Conservation (phyloP, 2,797 vertebrate genomes). For the Syngnathus rostellatus region DNA sequence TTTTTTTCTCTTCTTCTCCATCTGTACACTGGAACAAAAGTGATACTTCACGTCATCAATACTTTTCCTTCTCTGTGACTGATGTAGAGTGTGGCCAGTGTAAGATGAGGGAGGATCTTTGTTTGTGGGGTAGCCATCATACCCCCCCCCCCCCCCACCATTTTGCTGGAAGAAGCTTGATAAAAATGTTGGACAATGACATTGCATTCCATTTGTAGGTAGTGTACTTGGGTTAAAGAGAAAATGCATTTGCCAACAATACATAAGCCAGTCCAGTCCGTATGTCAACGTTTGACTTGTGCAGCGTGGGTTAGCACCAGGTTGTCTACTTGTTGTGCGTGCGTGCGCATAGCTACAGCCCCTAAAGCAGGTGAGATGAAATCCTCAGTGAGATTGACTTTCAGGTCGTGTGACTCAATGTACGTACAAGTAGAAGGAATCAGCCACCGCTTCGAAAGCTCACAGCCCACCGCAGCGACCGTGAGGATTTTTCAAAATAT, state of each 20-base stretch:
- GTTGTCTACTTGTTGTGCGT: conserved; percentile 1
- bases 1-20: background rate
- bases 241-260: conserved; percentile 1
- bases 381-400: conserved; percentile 23
- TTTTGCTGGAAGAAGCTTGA: background rate
- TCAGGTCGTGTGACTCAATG: conserved; percentile 5
- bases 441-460: background rate
- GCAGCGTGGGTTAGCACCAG: conserved; percentile 5
- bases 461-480: no score
- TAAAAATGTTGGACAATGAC: background rate
- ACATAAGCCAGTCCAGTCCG: background rate
- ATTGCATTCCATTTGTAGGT: background rate
- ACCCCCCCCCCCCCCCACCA: accelerated
- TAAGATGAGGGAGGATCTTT: background rate
- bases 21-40: background rate
- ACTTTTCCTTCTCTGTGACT: conserved; percentile 2
- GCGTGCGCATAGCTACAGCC: background rate
- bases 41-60: conserved; percentile 2
- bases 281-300: background rate
- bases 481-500: no score
- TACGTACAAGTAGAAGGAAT: background rate
- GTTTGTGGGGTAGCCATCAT: background rate
- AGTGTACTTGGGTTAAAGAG: background rate
- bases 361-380: background rate
- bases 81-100: background rate